These are phyloP conservation scores for Guaruba guarouba DNA, from an alignment of 2,113 vertebrate species.

Conservation along the genomic window DNA sequence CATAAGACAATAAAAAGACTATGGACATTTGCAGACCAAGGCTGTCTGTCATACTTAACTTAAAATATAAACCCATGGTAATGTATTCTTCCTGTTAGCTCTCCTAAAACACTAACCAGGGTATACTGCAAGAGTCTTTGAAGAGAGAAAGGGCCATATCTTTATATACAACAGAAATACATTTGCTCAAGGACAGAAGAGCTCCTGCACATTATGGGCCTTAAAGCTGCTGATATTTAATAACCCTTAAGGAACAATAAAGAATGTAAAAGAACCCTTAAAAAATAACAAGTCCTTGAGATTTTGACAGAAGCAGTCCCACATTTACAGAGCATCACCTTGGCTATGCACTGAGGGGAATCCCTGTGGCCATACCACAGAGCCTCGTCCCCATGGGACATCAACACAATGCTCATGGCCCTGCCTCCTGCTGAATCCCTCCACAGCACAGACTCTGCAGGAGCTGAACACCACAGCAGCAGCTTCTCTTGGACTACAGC, in stretches of 20 bases:
- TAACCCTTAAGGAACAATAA: not conserved
- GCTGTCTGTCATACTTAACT: not conserved
- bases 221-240: not conserved
- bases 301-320: not conserved
- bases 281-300: not conserved
- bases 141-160: not conserved
- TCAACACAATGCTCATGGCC: rapidly evolving
- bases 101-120: not conserved
- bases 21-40: not conserved
- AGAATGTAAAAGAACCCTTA: not conserved
- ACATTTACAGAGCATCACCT: not conserved
- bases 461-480: not conserved
- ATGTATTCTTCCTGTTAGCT: not conserved
- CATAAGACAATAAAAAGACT: not conserved
- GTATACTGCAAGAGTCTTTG: not conserved
- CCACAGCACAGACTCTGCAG: rapidly evolving
- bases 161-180: not conserved
- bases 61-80: not conserved
- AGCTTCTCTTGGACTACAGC: rapidly evolving
- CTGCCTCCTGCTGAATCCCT: not conserved
- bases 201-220: not conserved
- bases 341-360: not conserved
- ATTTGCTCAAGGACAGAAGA: not conserved
- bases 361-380: not conserved
- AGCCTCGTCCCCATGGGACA: rapidly evolving